These are phyloP conservation scores for Drosophila asahinai DNA, from an alignment of 1,140 invertebrate genomes.

Conservation along the genomic window DNA sequence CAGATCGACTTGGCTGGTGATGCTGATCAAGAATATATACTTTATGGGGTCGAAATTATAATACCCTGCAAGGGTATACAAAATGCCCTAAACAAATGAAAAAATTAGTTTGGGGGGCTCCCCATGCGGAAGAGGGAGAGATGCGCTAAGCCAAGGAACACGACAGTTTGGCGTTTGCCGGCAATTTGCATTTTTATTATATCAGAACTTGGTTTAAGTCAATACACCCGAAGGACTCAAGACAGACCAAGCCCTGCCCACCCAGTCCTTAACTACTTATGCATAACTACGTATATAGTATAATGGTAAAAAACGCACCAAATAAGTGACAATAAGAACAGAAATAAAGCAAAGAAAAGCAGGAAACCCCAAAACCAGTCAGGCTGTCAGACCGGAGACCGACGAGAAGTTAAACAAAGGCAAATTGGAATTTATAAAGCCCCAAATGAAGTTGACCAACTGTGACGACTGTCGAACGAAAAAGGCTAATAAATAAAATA, in stretches of 20 bases:
- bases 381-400: neutral
- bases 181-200: constrained; percentile 78
- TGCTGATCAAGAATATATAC: too few species aligned
- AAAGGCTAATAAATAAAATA: constrained; percentile 11
- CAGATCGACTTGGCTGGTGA: too few species aligned
- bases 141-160: constrained; percentile 3
- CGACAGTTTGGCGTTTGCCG: constrained; percentile 41
- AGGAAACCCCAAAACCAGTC: constrained; percentile 20
- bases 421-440: constrained; percentile 59
- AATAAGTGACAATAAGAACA: constrained; percentile 31
- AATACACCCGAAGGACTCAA: constrained; percentile 47
- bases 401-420: constrained; percentile 48
- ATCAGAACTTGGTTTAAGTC: constrained; percentile 74
- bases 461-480: constrained; percentile 9
- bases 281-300: constrained; percentile 24
- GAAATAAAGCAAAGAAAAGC: constrained; percentile 24
- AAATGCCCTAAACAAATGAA: constrained; percentile 1
- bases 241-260: constrained; percentile 10
- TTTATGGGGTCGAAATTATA: too few species aligned
- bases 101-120: neutral
- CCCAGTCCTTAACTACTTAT: constrained; percentile 21
- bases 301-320: constrained; percentile 28
- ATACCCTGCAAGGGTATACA: constrained; percentile 1
- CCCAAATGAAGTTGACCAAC: constrained; percentile 20
- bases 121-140: neutral